These are phyloP conservation scores for Holotrichia oblita DNA, from an alignment of 1,140 invertebrate genomes.

Conservation along the genomic window DNA sequence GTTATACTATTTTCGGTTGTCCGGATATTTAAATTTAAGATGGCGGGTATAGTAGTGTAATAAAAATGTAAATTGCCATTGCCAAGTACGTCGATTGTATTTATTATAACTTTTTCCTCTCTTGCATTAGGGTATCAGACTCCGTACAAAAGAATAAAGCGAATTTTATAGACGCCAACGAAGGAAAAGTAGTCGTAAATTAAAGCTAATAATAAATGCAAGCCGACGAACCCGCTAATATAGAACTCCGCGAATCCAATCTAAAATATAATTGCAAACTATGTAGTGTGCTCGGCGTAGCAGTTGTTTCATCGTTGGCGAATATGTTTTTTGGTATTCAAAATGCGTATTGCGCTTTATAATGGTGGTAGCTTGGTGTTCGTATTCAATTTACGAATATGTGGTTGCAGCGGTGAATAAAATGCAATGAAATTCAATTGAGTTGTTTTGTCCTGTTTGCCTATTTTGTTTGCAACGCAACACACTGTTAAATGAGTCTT, in stretches of 20 bases:
- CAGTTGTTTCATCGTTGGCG: too few species aligned
- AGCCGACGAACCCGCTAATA: not conserved
- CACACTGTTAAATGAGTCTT: too few species aligned
- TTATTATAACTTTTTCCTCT: too few species aligned
- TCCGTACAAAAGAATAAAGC: not conserved
- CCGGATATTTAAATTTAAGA: not conserved
- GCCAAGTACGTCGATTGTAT: too few species aligned
- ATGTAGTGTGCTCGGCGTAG: not conserved
- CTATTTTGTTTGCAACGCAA: too few species aligned
- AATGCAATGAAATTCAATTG: too few species aligned
- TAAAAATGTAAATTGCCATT: not conserved
- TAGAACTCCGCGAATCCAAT: not conserved
- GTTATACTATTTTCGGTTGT: constrained; percentile 6
- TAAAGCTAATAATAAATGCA: constrained; percentile 5
- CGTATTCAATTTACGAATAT: not conserved
- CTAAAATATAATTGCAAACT: not conserved
- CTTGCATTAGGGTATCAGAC: too few species aligned
- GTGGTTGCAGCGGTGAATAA: too few species aligned
- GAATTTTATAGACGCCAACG: not conserved
- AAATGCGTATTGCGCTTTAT: not conserved
- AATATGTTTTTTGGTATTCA: not conserved
- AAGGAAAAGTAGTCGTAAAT: not conserved
- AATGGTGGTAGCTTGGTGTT: not conserved
- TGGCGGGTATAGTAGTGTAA: not conserved
- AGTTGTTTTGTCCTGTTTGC: too few species aligned